Evolutionary conservation across 1,140 invertebrate genomes (phyloP), one percentile per base, ranked within the genome.

Genomic region (Drosophila miranda): DNA sequence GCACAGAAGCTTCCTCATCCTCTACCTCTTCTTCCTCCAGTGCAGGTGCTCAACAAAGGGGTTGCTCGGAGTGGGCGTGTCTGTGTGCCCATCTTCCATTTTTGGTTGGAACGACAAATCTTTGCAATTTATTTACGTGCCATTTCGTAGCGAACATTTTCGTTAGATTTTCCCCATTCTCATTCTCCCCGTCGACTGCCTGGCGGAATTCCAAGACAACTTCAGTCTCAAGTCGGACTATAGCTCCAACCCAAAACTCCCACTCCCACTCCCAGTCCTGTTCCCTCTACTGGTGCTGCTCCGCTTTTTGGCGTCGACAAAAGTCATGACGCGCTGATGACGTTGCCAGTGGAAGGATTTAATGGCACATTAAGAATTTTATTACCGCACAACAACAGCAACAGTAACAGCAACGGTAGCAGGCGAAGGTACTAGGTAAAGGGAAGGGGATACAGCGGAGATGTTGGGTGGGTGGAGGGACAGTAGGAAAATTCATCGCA

Each of bases 121-220:
- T 87, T 87, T 87, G 82, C 82, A 87, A 87, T 87, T 87, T 87
- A 87, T 87, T 87, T 87, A 87, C 82, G 82, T 87, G 82, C 82
- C 82, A 87, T 82, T 87, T 87, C 82, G 81, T 87, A 86, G 82
- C 55, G 64, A 80, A 73, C 70, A 86, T 86, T 80, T 84, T 86
- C 81, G 81, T 84, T 84, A 86, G 81, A 86, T 84, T 84, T 84
- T 30, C 44, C 44, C 62, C 81, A 80, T 86, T 84, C 77, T 28
- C 34, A 13, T 13, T 13, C 34, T 8, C 11, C 3, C 1, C 8
- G 34, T 3, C 34, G 11, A 38, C 34, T 38, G 81, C 69, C 79
- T 87, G 82, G 82, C 82, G 66, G 63, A 87, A 87, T 87, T 87
- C 78, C 82, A 87, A 78, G 75, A 82, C 82, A 76, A 67, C 58